A percentile compares a stretch with the other conserved stretches of the same genome.
These are phyloP conservation scores for Apis florea DNA, from an alignment of 1,140 invertebrate genomes.

Conservation along the genomic window DNA sequence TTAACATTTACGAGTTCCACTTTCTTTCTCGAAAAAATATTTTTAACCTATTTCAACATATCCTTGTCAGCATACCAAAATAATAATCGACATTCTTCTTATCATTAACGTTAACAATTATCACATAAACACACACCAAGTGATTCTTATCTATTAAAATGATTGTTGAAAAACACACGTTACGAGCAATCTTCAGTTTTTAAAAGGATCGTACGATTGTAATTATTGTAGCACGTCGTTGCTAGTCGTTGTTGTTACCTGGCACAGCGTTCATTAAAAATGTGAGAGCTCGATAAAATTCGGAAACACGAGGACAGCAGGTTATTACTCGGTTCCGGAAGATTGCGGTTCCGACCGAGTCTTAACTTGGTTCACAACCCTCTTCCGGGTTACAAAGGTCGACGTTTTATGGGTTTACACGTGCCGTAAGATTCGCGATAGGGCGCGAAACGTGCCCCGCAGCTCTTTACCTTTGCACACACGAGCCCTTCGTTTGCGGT, in stretches of 20 bases:
- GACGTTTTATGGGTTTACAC: constrained; percentile 69
- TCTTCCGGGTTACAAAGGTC: constrained; percentile 51
- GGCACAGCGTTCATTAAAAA: constrained; percentile 22
- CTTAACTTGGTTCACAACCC: constrained; percentile 44
- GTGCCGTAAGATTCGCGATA: constrained; percentile 68
- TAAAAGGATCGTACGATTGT: neutral
- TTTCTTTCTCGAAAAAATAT: neutral
- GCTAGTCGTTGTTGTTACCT: neutral
- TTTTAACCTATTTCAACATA: too few relatives aligned
- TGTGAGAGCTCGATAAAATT: constrained; percentile 32
- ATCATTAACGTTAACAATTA: too few relatives aligned
- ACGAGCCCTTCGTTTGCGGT: neutral
- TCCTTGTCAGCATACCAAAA: too few relatives aligned
- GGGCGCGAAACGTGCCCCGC: constrained; percentile 60
- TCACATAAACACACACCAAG: neutral
- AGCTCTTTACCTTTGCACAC: constrained; percentile 53
- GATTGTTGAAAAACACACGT: too few relatives aligned
- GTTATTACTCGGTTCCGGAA: constrained; percentile 51
- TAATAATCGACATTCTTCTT: too few relatives aligned
- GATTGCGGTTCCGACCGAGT: constrained; percentile 22
- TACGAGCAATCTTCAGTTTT: constrained; percentile 2
- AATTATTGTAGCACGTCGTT: neutral
- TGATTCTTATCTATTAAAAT: too few relatives aligned
- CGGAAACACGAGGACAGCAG: constrained; percentile 42
- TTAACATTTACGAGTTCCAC: neutral